A percentile compares a stretch with the other conserved stretches of the same genome.
Evolutionary conservation across 1,140 invertebrate genomes (phyloP).

Genomic region (Calephelis nemesis): DNA sequence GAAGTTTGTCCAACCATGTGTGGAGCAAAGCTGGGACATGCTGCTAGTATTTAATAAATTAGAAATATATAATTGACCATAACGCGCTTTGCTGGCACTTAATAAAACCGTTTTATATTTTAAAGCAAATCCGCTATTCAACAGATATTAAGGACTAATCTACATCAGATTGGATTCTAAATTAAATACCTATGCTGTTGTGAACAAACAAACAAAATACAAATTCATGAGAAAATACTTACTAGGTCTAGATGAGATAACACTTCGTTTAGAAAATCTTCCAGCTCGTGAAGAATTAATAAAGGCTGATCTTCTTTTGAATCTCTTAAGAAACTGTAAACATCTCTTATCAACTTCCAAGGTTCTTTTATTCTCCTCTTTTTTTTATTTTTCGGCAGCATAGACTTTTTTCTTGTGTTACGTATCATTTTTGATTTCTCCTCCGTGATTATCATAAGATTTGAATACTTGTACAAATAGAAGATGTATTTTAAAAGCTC

Average conservation of each 20-base stretch:
- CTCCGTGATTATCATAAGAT: conserved; percentile 14
- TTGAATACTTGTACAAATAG: conserved; percentile 37
- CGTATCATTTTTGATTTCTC: conserved; percentile 4
- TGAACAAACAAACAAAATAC: background rate
- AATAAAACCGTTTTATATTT: too few relatives aligned
- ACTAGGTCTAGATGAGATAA: conserved; percentile 35
- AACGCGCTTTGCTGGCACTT: too few relatives aligned
- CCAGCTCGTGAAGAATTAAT: conserved; percentile 30
- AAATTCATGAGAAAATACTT: conserved; percentile 23
- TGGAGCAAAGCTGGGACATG: too few relatives aligned
- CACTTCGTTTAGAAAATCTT: conserved; percentile 37
- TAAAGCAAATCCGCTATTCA: too few relatives aligned
- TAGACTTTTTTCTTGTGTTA: conserved; percentile 19
- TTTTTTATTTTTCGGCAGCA: conserved; percentile 29
- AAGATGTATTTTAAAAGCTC: conserved; percentile 50
- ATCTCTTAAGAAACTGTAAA: conserved; percentile 27
- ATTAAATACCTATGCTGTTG: background rate
- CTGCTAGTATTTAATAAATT: too few relatives aligned
- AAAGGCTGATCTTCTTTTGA: conserved; percentile 20
- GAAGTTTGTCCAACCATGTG: too few relatives aligned
- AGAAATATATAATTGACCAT: too few relatives aligned
- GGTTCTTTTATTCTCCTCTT: conserved; percentile 28
- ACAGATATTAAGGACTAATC: too few relatives aligned
- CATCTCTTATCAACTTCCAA: conserved; percentile 30
- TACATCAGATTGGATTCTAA: too few relatives aligned